These are phyloP conservation scores for Prolemur simus DNA, from an alignment of 2,113 vertebrate species.

Conservation along the genomic window DNA sequence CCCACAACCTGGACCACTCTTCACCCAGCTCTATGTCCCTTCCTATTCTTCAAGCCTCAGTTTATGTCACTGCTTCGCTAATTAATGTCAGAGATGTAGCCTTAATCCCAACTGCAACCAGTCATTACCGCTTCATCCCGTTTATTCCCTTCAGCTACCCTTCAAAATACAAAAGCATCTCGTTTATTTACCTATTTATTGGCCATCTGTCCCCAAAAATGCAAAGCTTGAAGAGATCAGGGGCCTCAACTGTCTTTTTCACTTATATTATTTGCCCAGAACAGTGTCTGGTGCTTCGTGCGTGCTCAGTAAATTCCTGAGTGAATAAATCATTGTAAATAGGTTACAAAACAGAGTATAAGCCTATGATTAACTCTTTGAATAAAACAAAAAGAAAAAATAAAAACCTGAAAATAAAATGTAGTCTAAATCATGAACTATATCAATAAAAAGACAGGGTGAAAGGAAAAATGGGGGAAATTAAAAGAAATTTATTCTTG, in stretches of 20 bases:
- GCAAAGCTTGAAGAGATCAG: not conserved
- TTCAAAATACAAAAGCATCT: slow-evolving; percentile 7
- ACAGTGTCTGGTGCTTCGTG: not conserved
- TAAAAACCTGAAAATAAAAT: slow-evolving; percentile 14
- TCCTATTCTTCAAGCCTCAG: not conserved
- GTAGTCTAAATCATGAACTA: slow-evolving; percentile 22
- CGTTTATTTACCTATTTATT: not conserved
- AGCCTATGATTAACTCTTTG: not conserved
- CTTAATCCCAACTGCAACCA: not conserved
- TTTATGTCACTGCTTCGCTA: not conserved
- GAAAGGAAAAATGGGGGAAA: not conserved
- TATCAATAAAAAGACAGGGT: not conserved
- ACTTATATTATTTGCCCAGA: not conserved
- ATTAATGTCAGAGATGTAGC: no score
- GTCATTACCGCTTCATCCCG: not conserved
- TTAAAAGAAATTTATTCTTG: slow-evolving; percentile 2
- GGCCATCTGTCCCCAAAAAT: not conserved
- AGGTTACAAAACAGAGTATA: not conserved
- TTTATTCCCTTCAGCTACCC: not conserved
- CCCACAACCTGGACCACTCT: not conserved
- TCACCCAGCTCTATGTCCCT: not conserved
- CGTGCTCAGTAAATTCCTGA: not conserved
- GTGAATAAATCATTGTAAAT: slow-evolving; percentile 23
- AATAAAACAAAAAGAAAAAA: slow-evolving; percentile 26
- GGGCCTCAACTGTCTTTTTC: not conserved